Conservation (phyloP, 1,140 invertebrate species). For the Ctenoplectra terminalis region DNA sequence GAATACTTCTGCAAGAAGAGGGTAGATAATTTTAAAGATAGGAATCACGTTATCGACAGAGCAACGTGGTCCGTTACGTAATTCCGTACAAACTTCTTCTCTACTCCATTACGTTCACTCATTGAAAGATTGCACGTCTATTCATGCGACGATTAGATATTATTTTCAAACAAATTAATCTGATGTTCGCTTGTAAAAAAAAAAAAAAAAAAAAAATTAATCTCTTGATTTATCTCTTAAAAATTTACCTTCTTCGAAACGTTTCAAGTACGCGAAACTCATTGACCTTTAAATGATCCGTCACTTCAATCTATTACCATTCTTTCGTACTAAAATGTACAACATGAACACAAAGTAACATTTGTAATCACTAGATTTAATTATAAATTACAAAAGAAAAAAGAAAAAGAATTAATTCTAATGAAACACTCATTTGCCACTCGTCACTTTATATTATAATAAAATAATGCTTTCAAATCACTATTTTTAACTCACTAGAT, state of each 20-base stretch:
- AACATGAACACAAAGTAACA: background rate
- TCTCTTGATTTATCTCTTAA: background rate
- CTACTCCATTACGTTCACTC: background rate
- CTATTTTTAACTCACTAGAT: too few relatives aligned
- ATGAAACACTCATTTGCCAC: too few relatives aligned
- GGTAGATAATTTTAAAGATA: background rate
- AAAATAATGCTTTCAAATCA: too few relatives aligned
- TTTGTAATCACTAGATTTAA: background rate
- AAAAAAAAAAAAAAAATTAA: background rate
- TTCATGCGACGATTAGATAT: background rate
- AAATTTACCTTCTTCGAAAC: background rate
- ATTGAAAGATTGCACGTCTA: background rate
- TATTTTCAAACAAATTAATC: background rate
- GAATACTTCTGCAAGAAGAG: background rate
- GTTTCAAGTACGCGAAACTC: background rate
- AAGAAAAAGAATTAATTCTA: too few relatives aligned
- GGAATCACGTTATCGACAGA: constrained; percentile 8
- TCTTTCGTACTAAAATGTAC: background rate
- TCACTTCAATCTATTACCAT: background rate
- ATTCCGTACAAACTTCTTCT: background rate
- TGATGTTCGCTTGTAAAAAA: too few relatives aligned
- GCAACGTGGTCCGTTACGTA: background rate
- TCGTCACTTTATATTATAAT: too few relatives aligned
- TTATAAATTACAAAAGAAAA: background rate
- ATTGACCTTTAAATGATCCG: background rate